Evolutionary conservation across 1,140 invertebrate species (phyloP), one percentile per base, ranked within the genome.

Genomic region (Philaenus spumarius): DNA sequence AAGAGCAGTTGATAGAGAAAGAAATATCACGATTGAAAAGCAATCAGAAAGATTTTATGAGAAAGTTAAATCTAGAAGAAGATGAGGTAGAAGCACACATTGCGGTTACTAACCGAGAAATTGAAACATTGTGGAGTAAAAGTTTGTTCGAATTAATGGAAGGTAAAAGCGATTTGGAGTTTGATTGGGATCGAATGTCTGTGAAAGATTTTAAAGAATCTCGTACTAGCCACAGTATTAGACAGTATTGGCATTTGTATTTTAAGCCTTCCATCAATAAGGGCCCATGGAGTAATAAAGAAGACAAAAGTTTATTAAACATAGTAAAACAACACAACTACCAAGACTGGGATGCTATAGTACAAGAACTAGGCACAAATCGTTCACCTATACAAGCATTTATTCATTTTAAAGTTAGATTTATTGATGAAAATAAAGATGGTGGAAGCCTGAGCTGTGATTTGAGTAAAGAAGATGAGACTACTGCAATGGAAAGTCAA

Each of bases 361-460:
- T 83, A 0, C 47, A 68, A 39, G 66, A 75, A 63, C 62, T 87
- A 12, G 67, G 69, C 1, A 83, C 76, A 15, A 73, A 75, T 2
- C 73, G 85, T 30, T 80, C 80, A 15, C 80, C 77, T 7, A 86
- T 83, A 66, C 82, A 85, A 62, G 82, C 80, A 64, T 85, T 84
- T 68, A 73, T 84, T 2, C 80, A 83, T 62, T 84, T 77, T 64
- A 76, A 79, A 19, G 79, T 77, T 1, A 75, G 19, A 76, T 50
- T 70, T 77, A 67, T 35, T 66, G 58, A 39, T 39, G 14, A 42
- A 52, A n/a, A n/a, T n/a, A n/a, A n/a, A n/a, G n/a, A n/a, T n/a
- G n/a, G n/a, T n/a, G n/a, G n/a, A n/a, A n/a, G n/a, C n/a, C n/a
- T n/a, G n/a, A n/a, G n/a, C n/a, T n/a, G n/a, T n/a, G n/a, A n/a